Evolutionary conservation across 1,140 invertebrate species (phyloP), one percentile per base, ranked within the genome.

Genomic region (Bombus superbus): DNA sequence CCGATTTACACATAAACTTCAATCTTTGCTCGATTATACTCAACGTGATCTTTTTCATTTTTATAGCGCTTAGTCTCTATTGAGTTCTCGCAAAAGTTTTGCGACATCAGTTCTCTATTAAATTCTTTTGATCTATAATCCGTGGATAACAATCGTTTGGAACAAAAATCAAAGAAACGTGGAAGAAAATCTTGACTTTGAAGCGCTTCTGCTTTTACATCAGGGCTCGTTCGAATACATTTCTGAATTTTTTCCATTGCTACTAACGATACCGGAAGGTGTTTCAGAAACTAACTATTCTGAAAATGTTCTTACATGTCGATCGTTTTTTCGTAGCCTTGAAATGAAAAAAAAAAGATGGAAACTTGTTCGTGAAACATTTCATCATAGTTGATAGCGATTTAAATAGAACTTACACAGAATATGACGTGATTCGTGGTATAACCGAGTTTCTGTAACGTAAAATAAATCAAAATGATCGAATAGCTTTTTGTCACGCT

Each of bases 141-240:
- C 25, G 44, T 15, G 10, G 22, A 78, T 38, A 47, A 35, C 28
- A 78, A 69, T 25, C 35, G 15, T 44, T 57, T 25, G 9, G n/a
- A 62, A 44, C 32, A n/a, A 25, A 44, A 25, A 47, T 15, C 38
- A 40, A 47, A 44, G 18, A 6, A 42, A 47, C 57, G 42, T 68
- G 57, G 32, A 75, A 89, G 80, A 89, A 86, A 86, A 89, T 80
- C 75, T 89, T 89, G 87, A 78, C 57, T 86, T 42, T 76, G 75
- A 71, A 71, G 53, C 5, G 78, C 40, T 47, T 66, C 44, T 64
- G 53, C 80, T 64, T 64, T 82, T 86, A 80, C 88, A 86, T 86
- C 88, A 82, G 88, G 85, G 88, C 57, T 77, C 57, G 75, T 40
- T 38, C 47, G 15, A 47, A 15, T 22, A 28, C 28, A 25, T 13